phyloP scores from a whole-genome alignment of 2,797 vertebrate species.

The Phrynocephalus forsythii region DNA sequence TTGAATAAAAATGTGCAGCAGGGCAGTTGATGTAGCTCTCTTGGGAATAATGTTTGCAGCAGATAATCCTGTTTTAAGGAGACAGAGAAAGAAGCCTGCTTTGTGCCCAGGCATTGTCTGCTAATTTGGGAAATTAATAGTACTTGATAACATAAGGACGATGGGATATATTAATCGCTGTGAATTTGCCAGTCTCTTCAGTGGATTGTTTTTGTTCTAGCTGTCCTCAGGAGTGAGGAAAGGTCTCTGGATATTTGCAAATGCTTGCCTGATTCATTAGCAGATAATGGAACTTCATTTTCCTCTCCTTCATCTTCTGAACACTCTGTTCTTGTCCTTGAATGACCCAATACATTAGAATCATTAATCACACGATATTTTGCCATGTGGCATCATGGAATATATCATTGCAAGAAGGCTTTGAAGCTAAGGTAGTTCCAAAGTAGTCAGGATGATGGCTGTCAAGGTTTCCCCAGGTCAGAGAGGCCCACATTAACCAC shows the following conservation, averaged over 20 bases:
- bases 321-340: constrained; percentile 18
- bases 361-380: neutral
- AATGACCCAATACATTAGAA: neutral
- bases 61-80: neutral
- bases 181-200: constrained; percentile 34
- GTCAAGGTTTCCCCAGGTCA: too few species aligned
- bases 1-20: neutral
- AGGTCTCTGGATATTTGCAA: constrained; percentile 23
- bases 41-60: neutral
- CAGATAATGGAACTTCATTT: constrained; percentile 6
- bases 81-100: neutral
- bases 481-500: too few species aligned
- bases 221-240: constrained; percentile 29
- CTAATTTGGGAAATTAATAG: constrained; percentile 35
- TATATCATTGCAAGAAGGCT: neutral
- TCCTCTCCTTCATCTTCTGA: constrained; percentile 12
- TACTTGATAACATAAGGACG: constrained; percentile 46
- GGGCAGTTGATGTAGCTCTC: fast-evolving
- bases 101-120: constrained; percentile 38
- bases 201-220: constrained; percentile 20
- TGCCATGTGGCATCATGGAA: neutral
- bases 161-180: constrained; percentile 35
- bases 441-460: neutral
- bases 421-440: neutral
- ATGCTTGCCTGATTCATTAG: constrained; percentile 22